These are phyloP conservation scores for Plotosus lineatus DNA, from an alignment of 2,113 vertebrate genomes.

Conservation along the genomic window DNA sequence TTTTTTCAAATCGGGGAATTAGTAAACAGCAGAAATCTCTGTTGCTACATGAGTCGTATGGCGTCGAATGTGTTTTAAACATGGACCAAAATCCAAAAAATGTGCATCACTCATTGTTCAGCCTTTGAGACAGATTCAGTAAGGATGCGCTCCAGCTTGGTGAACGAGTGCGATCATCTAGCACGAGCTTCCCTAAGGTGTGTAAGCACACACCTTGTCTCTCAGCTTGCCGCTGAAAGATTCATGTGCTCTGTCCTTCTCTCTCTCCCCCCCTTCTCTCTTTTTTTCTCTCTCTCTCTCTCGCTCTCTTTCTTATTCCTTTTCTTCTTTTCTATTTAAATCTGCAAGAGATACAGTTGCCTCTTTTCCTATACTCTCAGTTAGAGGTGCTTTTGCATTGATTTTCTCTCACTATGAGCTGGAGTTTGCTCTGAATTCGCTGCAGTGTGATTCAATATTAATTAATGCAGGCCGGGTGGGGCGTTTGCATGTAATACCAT, in stretches of 20 bases:
- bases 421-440: constrained; percentile 29
- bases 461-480: constrained; percentile 31
- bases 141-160: constrained; percentile 32
- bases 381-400: constrained; percentile 50
- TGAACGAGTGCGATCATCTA: constrained; percentile 40
- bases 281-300: background rate
- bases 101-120: background rate
- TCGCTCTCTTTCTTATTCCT: constrained; percentile 10
- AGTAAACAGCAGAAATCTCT: background rate
- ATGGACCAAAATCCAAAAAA: background rate
- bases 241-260: constrained; percentile 41
- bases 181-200: constrained; percentile 46
- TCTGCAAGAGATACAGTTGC: constrained; percentile 36
- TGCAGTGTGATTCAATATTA: constrained; percentile 49
- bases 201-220: constrained; percentile 49
- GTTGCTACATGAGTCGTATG: background rate
- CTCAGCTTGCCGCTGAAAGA: constrained; percentile 49
- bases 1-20: constrained; percentile 19
- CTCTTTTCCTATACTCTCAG: constrained; percentile 41
- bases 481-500: constrained; percentile 34
- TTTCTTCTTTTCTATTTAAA: constrained; percentile 21
- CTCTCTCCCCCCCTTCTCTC: constrained; percentile 15
- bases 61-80: background rate
- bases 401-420: constrained; percentile 36
- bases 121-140: background rate